phyloP scores from a whole-genome alignment of 2,888 invertebrate genomes.

The Trisateles emortualis region DNA sequence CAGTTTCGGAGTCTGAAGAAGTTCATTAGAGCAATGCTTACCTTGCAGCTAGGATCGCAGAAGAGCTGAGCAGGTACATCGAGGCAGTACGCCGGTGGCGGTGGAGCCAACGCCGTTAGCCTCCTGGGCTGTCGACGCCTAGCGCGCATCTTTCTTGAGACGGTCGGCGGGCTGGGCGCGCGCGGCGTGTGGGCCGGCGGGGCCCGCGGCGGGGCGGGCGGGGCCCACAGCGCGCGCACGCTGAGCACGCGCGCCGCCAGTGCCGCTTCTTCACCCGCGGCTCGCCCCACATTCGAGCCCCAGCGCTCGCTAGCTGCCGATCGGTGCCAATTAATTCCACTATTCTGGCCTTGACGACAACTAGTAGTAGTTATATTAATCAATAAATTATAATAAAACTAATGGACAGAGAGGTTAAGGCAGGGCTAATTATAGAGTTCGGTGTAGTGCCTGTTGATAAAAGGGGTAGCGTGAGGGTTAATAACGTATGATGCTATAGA shows the following conservation, averaged over 20 bases:
- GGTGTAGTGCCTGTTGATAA: too few relatives aligned
- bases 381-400: too few relatives aligned
- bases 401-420: background rate
- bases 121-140: constrained; percentile 74
- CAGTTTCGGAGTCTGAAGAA: background rate
- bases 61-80: constrained; percentile 74
- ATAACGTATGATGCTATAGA: too few relatives aligned
- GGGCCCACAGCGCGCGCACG: constrained; percentile 66
- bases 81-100: constrained; percentile 71
- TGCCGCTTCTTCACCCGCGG: constrained; percentile 66
- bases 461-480: too few relatives aligned
- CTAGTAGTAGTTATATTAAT: background rate
- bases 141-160: constrained; percentile 75
- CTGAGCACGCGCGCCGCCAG: constrained; percentile 68
- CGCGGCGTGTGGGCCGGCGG: constrained; percentile 38
- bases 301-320: constrained; percentile 86
- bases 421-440: too few relatives aligned
- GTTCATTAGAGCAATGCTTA: constrained; percentile 33
- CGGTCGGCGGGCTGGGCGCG: constrained; percentile 65
- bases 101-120: constrained; percentile 62
- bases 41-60: constrained; percentile 80
- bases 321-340: constrained; percentile 73
- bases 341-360: constrained; percentile 17
- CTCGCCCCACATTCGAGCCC: constrained; percentile 71
- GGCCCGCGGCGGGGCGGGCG: constrained; percentile 36